Evolutionary conservation across 2,888 invertebrate genomes (phyloP).

Genomic region (Phalangium opilio): DNA sequence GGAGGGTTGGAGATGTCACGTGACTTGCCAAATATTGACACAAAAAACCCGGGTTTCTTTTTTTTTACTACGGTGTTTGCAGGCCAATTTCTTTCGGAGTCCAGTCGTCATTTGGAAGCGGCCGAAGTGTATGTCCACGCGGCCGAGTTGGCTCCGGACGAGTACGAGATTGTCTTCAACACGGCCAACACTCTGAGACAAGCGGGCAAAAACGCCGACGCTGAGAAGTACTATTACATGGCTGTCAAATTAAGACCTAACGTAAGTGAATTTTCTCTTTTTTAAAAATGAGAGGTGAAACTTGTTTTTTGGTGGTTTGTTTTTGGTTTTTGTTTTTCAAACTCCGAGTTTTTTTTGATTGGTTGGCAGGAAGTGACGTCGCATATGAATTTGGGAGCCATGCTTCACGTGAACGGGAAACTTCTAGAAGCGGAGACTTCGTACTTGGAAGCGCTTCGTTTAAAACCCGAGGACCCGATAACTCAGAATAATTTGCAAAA

Average conservation of each 20-base stretch:
- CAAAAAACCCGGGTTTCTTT: too few species aligned
- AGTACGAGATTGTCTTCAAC: conserved; percentile 68
- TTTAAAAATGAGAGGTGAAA: neutral
- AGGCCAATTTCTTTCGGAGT: conserved; percentile 77
- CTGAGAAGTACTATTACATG: conserved; percentile 72
- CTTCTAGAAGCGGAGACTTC: conserved; percentile 70
- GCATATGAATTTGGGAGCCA: conserved; percentile 88
- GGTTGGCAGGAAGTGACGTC: conserved; percentile 78
- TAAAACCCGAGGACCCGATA: conserved; percentile 75
- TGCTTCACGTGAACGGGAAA: conserved; percentile 81
- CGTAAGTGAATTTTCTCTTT: conserved; percentile 31
- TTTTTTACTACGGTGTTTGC: conserved; percentile 24
- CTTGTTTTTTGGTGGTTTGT: too few species aligned
- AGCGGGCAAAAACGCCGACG: conserved; percentile 60
- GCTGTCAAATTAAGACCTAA: conserved; percentile 49
- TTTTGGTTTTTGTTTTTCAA: too few species aligned
- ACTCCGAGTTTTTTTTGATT: too few species aligned
- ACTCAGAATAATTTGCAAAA: conserved; percentile 78
- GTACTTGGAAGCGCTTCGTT: conserved; percentile 65
- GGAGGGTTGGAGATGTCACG: too few species aligned
- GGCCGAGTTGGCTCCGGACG: conserved; percentile 56
- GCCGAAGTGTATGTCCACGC: conserved; percentile 63
- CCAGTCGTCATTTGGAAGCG: conserved; percentile 62
- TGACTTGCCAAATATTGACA: too few species aligned
- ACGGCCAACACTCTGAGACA: conserved; percentile 67